phyloP scores from a whole-genome alignment of 2,113 vertebrate species.

The Otolemur garnettii region DNA sequence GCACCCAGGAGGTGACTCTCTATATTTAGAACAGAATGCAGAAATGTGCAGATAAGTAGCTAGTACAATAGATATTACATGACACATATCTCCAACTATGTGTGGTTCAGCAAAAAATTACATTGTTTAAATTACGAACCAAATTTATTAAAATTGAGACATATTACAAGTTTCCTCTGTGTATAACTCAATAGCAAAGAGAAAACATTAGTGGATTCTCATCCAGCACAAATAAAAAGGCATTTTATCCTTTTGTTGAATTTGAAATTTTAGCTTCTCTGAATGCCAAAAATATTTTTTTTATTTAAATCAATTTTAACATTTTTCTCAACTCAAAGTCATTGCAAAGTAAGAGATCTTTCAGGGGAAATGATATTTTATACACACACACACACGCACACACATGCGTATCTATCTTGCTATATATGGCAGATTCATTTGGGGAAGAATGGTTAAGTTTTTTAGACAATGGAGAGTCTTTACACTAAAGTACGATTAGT shows the following conservation, averaged over 20 bases:
- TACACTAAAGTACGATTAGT: not conserved
- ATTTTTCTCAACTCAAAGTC: not conserved
- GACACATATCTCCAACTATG: not conserved
- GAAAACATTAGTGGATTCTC: not conserved
- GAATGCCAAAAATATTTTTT: not conserved
- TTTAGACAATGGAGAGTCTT: not conserved
- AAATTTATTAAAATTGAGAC: not conserved
- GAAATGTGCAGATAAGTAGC: not conserved
- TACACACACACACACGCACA: too few relatives aligned
- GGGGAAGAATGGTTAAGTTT: not conserved
- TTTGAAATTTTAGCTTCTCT: not conserved
- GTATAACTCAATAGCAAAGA: not conserved
- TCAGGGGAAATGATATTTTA: not conserved
- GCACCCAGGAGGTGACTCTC: not conserved
- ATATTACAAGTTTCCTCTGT: not conserved
- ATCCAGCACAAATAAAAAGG: not conserved
- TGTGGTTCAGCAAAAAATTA: not conserved
- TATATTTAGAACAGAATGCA: slow-evolving; percentile 15
- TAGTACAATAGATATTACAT: not conserved
- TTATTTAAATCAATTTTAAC: not conserved
- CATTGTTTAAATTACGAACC: not conserved
- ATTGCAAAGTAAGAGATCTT: slow-evolving; percentile 13
- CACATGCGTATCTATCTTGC: not conserved
- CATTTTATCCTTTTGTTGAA: not conserved
- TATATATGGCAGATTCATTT: not conserved